Percentiles rank a stretch among this genome's conserved stretches.
Evolutionary conservation across 2,888 invertebrate species (phyloP).

Genomic region (Metalampra italica): DNA sequence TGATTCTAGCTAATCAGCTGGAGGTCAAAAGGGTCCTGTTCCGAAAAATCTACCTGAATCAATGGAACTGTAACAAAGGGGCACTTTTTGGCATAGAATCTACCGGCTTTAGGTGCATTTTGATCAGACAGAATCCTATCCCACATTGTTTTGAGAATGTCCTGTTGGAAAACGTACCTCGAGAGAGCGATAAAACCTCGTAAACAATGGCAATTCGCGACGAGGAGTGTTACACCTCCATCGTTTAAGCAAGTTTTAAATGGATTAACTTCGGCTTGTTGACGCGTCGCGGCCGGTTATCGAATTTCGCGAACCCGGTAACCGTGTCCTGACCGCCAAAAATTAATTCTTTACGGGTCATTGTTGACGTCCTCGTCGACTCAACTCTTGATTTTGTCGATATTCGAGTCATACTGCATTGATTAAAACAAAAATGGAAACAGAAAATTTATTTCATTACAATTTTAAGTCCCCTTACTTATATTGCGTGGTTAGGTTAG

Average conservation of each 20-base stretch:
- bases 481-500: too few species aligned
- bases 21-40: conserved; percentile 21
- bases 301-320: conserved; percentile 56
- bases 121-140: too few species aligned
- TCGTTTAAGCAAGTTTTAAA: conserved; percentile 67
- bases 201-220: conserved; percentile 62
- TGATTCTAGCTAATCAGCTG: conserved; percentile 48
- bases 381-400: conserved; percentile 13
- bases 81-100: too few species aligned
- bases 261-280: conserved; percentile 73
- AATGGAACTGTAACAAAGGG: background rate
- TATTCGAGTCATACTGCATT: background rate
- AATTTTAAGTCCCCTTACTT: too few species aligned
- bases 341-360: conserved; percentile 53
- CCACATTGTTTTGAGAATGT: background rate
- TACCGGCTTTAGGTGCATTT: too few species aligned
- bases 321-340: conserved; percentile 43
- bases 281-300: conserved; percentile 67
- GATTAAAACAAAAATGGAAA: background rate
- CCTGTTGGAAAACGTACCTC: background rate
- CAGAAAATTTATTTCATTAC: too few species aligned
- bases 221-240: conserved; percentile 40
- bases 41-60: background rate
- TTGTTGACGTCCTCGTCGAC: conserved; percentile 29
- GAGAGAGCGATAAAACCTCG: conserved; percentile 42